phyloP scores from a whole-genome alignment of 2,888 invertebrate species.

The Drosophila falleni region DNA sequence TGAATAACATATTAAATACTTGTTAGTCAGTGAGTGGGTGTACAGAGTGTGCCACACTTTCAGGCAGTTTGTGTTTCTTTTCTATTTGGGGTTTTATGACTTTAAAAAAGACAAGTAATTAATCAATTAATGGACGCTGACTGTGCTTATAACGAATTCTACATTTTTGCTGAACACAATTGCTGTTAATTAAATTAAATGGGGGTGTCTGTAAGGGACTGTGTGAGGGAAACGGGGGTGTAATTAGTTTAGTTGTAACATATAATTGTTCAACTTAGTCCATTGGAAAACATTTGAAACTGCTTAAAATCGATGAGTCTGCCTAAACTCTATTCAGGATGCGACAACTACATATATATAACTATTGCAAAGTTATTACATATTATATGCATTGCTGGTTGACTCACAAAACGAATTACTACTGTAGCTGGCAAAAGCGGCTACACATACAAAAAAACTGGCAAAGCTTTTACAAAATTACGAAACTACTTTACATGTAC shows the following conservation, averaged over 20 bases:
- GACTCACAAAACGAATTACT: conserved; percentile 50
- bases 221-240: background rate
- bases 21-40: conserved; percentile 6
- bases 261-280: conserved; percentile 74
- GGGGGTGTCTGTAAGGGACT: conserved; percentile 2
- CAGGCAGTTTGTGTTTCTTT: conserved; percentile 60
- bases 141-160: conserved; percentile 18
- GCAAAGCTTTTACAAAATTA: conserved; percentile 78
- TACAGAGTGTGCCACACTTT: conserved; percentile 31
- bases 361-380: conserved; percentile 37
- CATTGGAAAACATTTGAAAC: conserved; percentile 66
- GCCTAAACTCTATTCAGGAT: conserved; percentile 48
- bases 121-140: conserved; percentile 41
- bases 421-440: conserved; percentile 49
- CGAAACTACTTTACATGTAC: conserved; percentile 74
- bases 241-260: conserved; percentile 47
- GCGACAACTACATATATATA: conserved; percentile 48
- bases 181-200: conserved; percentile 41
- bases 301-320: conserved; percentile 55
- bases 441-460: conserved; percentile 46
- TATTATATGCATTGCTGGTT: conserved; percentile 14
- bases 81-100: conserved; percentile 4
- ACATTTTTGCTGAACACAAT: conserved; percentile 63
- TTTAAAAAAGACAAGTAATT: conserved; percentile 13
- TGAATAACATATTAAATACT: conserved; percentile 16